These are phyloP conservation scores for Ploceus nigricollis DNA, from an alignment of 2,113 vertebrate genomes.

Conservation along the genomic window DNA sequence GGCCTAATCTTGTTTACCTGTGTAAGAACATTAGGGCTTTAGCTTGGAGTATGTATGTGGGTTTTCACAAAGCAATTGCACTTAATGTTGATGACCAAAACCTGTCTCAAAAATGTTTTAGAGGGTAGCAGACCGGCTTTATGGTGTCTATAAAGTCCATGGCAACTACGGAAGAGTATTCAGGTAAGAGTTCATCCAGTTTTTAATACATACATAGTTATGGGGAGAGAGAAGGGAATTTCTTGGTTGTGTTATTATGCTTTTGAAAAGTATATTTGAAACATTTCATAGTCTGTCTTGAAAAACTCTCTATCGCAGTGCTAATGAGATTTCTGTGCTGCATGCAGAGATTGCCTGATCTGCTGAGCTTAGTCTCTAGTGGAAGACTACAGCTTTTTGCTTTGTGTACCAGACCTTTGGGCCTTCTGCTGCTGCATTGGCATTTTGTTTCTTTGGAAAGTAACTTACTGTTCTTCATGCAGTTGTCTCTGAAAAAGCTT, in stretches of 20 bases:
- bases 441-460: neutral
- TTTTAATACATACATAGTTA: neutral
- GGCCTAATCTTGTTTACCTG: neutral
- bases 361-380: neutral
- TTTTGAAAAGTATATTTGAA: neutral
- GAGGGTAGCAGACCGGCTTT: conserved; percentile 93
- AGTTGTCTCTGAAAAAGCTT: neutral
- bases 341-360: neutral
- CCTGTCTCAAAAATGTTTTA: conserved; percentile 64
- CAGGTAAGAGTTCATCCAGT: conserved; percentile 77
- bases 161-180: conserved; percentile 97
- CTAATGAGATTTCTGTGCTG: neutral
- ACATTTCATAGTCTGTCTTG: neutral
- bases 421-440: neutral
- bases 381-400: neutral
- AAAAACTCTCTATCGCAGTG: neutral
- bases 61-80: neutral
- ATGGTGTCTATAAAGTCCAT: conserved; percentile 96
- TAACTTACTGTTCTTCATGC: neutral
- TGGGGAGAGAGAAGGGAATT: neutral
- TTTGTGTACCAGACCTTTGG: neutral
- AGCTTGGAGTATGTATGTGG: neutral
- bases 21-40: neutral
- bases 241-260: neutral
- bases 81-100: neutral